Evolutionary conservation across 2,797 vertebrate species (phyloP).

Genomic region (Pipistrellus pipistrellus): DNA sequence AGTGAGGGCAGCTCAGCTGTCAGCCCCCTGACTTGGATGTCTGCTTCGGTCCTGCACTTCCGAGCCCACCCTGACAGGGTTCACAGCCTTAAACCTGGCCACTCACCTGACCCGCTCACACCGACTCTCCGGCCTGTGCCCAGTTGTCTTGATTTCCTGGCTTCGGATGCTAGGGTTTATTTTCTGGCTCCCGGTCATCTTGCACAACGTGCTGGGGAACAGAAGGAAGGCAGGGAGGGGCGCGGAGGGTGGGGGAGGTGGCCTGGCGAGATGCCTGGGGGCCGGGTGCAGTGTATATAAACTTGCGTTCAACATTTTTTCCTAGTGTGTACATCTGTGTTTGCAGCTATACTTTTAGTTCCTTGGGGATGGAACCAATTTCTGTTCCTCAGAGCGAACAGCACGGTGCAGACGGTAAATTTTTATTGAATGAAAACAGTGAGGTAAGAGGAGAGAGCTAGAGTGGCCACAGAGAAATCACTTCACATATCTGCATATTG

Average conservation of each 20-base stretch:
- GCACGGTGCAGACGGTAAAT: constrained; percentile 5
- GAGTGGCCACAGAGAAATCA: not conserved
- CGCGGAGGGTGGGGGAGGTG: not conserved
- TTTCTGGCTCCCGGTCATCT: not conserved
- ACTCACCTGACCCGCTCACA: not conserved
- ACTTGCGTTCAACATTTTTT: not conserved
- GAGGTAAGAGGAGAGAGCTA: not conserved
- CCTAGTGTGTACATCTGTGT: not conserved
- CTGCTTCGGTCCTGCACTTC: not conserved
- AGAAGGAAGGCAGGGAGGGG: not conserved
- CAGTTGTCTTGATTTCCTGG: not conserved
- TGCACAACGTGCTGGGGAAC: not conserved
- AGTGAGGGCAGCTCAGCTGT: not conserved
- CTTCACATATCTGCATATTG: not conserved
- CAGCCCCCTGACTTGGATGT: not conserved
- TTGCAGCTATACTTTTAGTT: not conserved
- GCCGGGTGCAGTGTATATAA: not conserved
- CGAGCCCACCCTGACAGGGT: not conserved
- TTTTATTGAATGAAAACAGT: not conserved
- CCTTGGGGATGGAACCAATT: not conserved
- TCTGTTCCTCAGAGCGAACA: not conserved
- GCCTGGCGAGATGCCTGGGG: not conserved
- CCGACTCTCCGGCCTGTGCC: not conserved
- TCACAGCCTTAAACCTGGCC: not conserved
- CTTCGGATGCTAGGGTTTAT: not conserved